Evolutionary conservation across 2,888 invertebrate genomes (phyloP), one percentile per base, ranked within the genome.

Genomic region (Drosophila tripunctata): DNA sequence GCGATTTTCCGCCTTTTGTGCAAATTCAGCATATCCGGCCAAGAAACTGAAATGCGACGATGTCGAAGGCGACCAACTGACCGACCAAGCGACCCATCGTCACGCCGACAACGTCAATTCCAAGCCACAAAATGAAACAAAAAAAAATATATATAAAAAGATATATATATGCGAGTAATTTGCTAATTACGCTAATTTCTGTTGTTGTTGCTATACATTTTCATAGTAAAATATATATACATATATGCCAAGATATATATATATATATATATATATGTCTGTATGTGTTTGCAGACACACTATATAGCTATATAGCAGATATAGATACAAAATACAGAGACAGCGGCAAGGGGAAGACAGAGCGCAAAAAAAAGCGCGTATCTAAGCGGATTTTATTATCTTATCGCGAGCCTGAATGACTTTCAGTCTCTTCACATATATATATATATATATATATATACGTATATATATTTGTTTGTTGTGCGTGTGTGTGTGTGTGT

Each of bases 11-110:
- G 76, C 58, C 69, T 87, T 79, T 80, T 78, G 75, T 80, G 87
- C 81, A 80, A 88, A 88, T 83, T 88, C 84, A 84, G 88, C 88
- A 85, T 85, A 86, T 88, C 88, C 88, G 83, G 83, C 77, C 75
- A 72, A 82, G 83, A 81, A 82, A 85, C 85, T 82, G 79, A 84
- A 84, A 78, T 81, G 85, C 62, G 85, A 84, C 85, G 65, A 62
- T 15, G 36, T 36, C 31, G 54, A 75, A 71, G 81, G 48, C 24
- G 51, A 77, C 66, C 73, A 68, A 69, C 77, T 73, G 62, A 65
- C 55, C 65, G 58, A 50, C 50, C 50, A 35, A 35, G 22, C 78
- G 57, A 56, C 72, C 57, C 57, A 72, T 47, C 43, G 65, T 69
- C 66, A 43, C 35, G 35, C 38, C 38, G 43, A 22, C 72, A 43